Conservation (phyloP, 2,888 invertebrate genomes). For the Scrobipalpa atriplicella region DNA sequence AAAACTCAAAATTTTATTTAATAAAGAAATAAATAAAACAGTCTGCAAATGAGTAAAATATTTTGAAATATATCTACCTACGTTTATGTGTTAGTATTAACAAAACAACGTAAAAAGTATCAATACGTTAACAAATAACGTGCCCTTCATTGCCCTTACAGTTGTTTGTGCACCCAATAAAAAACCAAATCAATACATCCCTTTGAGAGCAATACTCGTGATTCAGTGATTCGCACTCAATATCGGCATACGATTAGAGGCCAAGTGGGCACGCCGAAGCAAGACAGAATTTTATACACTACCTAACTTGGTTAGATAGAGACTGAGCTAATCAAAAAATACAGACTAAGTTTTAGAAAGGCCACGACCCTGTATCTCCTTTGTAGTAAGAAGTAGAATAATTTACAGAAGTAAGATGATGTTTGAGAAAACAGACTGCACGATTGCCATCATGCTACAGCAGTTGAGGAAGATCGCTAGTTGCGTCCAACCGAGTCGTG, state of each 20-base stretch:
- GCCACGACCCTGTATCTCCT: not conserved
- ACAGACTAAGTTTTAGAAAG: not conserved
- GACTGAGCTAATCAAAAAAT: not conserved
- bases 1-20: too few species aligned
- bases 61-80: too few species aligned
- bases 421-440: too few species aligned
- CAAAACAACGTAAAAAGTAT: too few species aligned
- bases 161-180: not conserved
- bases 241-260: slow-evolving; percentile 16
- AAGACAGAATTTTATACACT: not conserved
- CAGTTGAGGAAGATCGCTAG: too few species aligned
- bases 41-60: too few species aligned
- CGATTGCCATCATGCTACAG: too few species aligned
- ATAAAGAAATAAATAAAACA: too few species aligned
- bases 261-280: slow-evolving; percentile 2
- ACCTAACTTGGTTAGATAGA: not conserved
- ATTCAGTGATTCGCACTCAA: slow-evolving; percentile 11
- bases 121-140: not conserved
- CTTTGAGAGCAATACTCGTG: slow-evolving; percentile 1
- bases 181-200: not conserved
- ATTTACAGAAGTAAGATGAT: too few species aligned
- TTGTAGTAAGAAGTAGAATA: not conserved
- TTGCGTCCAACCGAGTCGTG: not conserved
- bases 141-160: not conserved
- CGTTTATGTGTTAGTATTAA: too few species aligned